Evolutionary conservation across 2,888 invertebrate genomes (phyloP), one percentile per base, ranked within the genome.

Genomic region (Meghimatium bilineatum): DNA sequence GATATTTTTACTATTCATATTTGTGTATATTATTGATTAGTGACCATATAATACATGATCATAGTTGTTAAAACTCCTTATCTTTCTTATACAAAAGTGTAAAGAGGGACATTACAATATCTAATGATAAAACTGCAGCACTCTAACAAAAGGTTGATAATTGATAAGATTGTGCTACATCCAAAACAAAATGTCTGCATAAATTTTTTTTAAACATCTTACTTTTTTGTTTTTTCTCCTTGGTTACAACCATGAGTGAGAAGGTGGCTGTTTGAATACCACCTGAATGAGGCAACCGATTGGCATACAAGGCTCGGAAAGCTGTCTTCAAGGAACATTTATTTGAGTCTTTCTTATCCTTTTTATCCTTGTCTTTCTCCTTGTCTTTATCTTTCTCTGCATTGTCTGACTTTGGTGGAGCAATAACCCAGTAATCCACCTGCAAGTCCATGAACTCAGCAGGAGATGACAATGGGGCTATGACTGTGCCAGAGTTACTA

Each of bases 171-270:
- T 44, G 44, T 12, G 44, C 44, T 12, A 5, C 44, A 44, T 12
- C 12, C 5, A 44, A 44, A 5, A 44, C 44, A 44, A 44, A 44
- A n/a, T n/a, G n/a, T n/a, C n/a, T n/a, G 44, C 44, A 44, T 44
- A 44, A 44, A 44, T 44, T 8, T 8, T 44, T 44, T 5, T 44
- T 44, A 44, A 44, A 44, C 44, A 12, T 87, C 96, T 95, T 93
- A 97, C 98, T 98, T 95, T 98, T 98, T 93, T 98, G 98, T 93
- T 98, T 98, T 95, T 98, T 98, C 88, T 98, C 98, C 94, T 98
- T 98, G 89, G 97, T 97, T 88, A 97, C 96, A 93, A 97, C 97
- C 90, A 95, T 96, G 94, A 97, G 96, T 74, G 96, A 95, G 92
- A 96, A 94, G 92, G 95, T 90, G 67, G 94, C 93, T 17, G 95